A percentile compares a stretch with the other conserved stretches of the same genome.
phyloP scores from a whole-genome alignment of 2,113 vertebrate species.

The Melanerpes formicivorus region DNA sequence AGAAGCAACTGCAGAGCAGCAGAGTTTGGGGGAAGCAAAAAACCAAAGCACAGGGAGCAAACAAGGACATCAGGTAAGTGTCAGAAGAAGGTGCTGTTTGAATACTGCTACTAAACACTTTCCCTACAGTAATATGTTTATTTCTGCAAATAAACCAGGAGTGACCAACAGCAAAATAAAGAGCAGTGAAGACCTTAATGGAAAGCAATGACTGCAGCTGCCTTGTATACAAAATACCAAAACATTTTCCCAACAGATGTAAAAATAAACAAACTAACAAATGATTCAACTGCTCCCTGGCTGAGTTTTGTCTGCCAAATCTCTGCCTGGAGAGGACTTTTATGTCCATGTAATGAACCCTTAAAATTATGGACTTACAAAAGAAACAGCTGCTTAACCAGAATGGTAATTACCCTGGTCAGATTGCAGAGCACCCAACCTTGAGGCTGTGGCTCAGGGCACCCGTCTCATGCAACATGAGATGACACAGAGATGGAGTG shows the following conservation, averaged over 20 bases:
- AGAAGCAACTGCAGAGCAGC: not conserved
- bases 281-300: conserved; percentile 43
- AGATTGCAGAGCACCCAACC: not conserved
- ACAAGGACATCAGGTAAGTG: not conserved
- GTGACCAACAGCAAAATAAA: not conserved
- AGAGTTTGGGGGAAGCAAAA: not conserved
- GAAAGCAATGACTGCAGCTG: not conserved
- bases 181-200: not conserved
- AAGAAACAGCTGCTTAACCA: conserved; percentile 26
- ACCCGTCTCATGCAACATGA: fast-evolving
- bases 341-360: conserved; percentile 13
- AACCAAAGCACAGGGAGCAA: not conserved
- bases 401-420: not conserved
- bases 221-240: not conserved
- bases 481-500: not conserved
- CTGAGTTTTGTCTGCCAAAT: conserved; percentile 12
- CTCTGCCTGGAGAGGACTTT: conserved; percentile 39
- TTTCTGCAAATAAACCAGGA: not conserved
- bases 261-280: conserved; percentile 64
- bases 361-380: conserved; percentile 27
- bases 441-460: not conserved
- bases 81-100: not conserved
- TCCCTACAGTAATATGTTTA: not conserved
- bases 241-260: conserved; percentile 54
- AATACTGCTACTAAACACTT: not conserved